Base-by-base conservation (phyloP, 2,797 vertebrate genomes). In the Anisognathus igniventris region DNA sequence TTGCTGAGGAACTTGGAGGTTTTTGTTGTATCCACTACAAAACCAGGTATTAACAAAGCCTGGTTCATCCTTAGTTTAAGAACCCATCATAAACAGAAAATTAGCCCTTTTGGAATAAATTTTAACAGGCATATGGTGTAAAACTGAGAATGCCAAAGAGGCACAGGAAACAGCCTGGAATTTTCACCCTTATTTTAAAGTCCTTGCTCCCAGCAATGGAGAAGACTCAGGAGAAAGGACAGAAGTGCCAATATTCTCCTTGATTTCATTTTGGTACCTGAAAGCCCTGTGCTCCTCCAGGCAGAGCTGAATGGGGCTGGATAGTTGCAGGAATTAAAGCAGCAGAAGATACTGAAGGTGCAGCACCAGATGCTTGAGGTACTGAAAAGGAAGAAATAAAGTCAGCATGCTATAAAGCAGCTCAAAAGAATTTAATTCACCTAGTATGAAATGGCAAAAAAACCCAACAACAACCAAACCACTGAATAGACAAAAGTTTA, bases 311-410 rank as follows among this genome's bases (percentile, higher is more conserved):
- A 73, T 98, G 98, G 20, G 98, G 92, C 27, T 97, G 97, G 12
- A 98, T 94, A 0, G 98, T 80, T 19, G 97, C 83, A 94, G 99
- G 98, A 84, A 99, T 95, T 93, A 99, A 97, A 92, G 99, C 98
- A 65, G 98, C 90, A 45, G 98, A 97, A 17, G 98, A 91, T 56
- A 96, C 90, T 1, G 96, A 93, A 42, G 98, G 92, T 45, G 97
- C 86, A 25, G 97, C 82, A 75, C 96, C 96, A 76, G 97, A 78
- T 18, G 97, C 93, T 25, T 97, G 98, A 96, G 98, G 97, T 67
- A 96, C 98, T 98, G 96, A 58, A 70, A 96, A 35, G 56, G 77
- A 96, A 84, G 42, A 88, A 84, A 86, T 42, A 73, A 81, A 93
- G 25, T 47, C 27, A 77, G 37, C 21, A 22, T 12, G 11, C 10